phyloP scores from a whole-genome alignment of 1,140 invertebrate genomes.

The Pseudoatta argentina region DNA sequence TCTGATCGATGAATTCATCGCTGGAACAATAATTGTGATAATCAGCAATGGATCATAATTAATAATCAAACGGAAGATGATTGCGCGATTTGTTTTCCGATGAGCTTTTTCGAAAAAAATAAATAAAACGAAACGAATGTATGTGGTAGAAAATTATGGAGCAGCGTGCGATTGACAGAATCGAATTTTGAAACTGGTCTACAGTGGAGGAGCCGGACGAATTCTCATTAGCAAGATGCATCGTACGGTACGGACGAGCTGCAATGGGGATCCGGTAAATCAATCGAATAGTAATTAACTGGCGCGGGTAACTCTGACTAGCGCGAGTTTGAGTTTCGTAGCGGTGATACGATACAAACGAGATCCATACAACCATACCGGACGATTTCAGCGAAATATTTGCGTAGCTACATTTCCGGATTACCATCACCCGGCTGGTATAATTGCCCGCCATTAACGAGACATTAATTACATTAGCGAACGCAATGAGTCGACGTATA shows the following conservation, averaged over 20 bases:
- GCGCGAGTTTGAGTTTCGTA: slow-evolving; percentile 64
- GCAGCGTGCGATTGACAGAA: slow-evolving; percentile 60
- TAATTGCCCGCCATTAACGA: slow-evolving; percentile 72
- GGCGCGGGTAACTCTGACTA: slow-evolving; percentile 71
- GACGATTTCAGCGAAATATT: slow-evolving; percentile 73
- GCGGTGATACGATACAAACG: slow-evolving; percentile 71
- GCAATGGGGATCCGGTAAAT: slow-evolving; percentile 76
- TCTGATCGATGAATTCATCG: background rate
- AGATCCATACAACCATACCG: slow-evolving; percentile 32
- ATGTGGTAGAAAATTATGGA: slow-evolving; percentile 53
- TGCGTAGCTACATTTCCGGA: slow-evolving; percentile 68
- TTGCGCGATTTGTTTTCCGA: background rate
- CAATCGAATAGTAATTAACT: slow-evolving; percentile 84
- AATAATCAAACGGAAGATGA: slow-evolving; percentile 25
- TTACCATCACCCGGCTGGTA: slow-evolving; percentile 31
- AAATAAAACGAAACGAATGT: slow-evolving; percentile 1
- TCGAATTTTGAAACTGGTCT: slow-evolving; percentile 66
- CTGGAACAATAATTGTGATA: background rate
- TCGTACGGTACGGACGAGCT: slow-evolving; percentile 60
- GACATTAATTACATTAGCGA: slow-evolving; percentile 71
- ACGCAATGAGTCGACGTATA: slow-evolving; percentile 32
- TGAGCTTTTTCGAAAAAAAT: background rate
- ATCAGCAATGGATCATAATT: slow-evolving; percentile 25
- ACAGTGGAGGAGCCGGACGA: slow-evolving; percentile 40
- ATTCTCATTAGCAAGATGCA: slow-evolving; percentile 76